Evolutionary conservation across 1,140 invertebrate species (phyloP).

Genomic region (Drosophila obscura): DNA sequence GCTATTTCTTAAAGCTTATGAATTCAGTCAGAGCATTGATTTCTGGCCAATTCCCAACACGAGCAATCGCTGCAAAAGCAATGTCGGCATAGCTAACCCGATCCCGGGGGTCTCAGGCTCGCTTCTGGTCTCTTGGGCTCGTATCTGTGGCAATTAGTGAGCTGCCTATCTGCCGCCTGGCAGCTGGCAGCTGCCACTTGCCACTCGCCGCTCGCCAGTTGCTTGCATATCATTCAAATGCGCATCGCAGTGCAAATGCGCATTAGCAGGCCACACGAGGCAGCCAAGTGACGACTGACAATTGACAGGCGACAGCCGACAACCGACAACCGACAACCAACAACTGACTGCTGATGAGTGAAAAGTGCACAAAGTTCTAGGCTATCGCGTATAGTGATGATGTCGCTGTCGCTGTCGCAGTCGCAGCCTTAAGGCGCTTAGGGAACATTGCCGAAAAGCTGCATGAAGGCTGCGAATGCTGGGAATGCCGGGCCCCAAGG

Average conservation of each 20-base stretch:
- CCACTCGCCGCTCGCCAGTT: background rate
- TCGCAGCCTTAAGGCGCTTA: constrained; percentile 45
- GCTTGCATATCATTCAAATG: constrained; percentile 68
- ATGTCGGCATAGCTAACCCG: constrained; percentile 1
- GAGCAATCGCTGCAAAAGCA: too few relatives aligned
- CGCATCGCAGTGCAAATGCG: constrained; percentile 58
- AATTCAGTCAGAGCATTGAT: too few relatives aligned
- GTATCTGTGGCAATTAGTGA: constrained; percentile 33
- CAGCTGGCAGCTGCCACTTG: constrained; percentile 13
- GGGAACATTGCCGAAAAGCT: constrained; percentile 4
- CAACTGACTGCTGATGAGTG: constrained; percentile 37
- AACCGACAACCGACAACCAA: constrained; percentile 57
- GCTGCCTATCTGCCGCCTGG: constrained; percentile 26
- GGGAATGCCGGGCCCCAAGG: too few relatives aligned
- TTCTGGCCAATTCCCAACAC: too few relatives aligned
- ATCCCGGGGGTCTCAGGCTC: background rate
- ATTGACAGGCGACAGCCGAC: constrained; percentile 36
- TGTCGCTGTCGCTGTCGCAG: too few relatives aligned
- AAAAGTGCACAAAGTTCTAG: background rate
- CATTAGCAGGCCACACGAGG: constrained; percentile 72
- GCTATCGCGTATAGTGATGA: background rate
- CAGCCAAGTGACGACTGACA: constrained; percentile 73
- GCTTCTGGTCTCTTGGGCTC: background rate
- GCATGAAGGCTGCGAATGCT: too few relatives aligned
- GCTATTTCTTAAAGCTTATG: too few relatives aligned